phyloP scores from a whole-genome alignment of 1,140 invertebrate species.

The Micrasema minimum region DNA sequence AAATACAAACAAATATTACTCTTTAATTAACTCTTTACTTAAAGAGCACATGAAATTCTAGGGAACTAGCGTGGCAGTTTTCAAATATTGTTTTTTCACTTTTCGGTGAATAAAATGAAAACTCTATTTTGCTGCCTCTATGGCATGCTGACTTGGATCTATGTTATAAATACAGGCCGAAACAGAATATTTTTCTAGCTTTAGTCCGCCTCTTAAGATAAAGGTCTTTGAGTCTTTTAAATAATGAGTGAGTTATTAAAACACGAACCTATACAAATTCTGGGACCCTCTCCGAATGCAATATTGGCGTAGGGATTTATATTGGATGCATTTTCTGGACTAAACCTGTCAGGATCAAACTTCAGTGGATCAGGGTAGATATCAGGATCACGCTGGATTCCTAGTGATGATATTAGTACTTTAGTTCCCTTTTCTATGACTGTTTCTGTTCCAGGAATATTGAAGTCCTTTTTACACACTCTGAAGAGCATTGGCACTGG shows the following conservation, averaged over 20 bases:
- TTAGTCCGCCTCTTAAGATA: neutral
- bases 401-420: conserved; percentile 68
- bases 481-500: conserved; percentile 61
- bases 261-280: conserved; percentile 73
- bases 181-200: neutral
- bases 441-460: conserved; percentile 61
- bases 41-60: too few species aligned
- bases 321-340: conserved; percentile 59
- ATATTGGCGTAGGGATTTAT: conserved; percentile 68
- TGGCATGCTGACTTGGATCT: neutral
- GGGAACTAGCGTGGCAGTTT: too few species aligned
- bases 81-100: neutral
- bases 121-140: neutral
- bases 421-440: conserved; percentile 66
- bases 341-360: conserved; percentile 73
- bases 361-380: conserved; percentile 69
- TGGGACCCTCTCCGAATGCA: conserved; percentile 77
- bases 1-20: too few species aligned
- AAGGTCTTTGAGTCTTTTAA: neutral
- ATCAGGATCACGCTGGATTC: conserved; percentile 70
- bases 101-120: neutral
- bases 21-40: too few species aligned
- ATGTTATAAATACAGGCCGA: neutral
- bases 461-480: conserved; percentile 61
- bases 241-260: neutral